Evolutionary conservation across 2,888 invertebrate species (phyloP).

Genomic region (Lepetodrilus schrolli): DNA sequence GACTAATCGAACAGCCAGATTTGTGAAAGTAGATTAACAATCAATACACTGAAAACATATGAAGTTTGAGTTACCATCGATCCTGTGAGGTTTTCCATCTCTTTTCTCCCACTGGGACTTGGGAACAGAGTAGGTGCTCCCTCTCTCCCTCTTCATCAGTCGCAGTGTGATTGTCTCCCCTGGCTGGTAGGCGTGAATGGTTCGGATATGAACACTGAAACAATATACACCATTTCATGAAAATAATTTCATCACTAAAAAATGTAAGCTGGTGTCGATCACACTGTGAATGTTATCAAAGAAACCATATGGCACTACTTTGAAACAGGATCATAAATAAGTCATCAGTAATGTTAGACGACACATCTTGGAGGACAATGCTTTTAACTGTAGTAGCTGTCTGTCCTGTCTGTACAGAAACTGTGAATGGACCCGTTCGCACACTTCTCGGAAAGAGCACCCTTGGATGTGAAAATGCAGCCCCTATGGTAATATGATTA

Average conservation of each 20-base stretch:
- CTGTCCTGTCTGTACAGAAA: too few species aligned
- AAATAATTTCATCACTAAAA: background rate
- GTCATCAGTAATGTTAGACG: too few species aligned
- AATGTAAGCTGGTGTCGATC: too few species aligned
- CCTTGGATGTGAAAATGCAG: background rate
- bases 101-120: conserved; percentile 61
- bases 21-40: too few species aligned
- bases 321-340: too few species aligned
- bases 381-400: too few species aligned
- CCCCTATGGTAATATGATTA: too few species aligned
- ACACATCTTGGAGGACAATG: too few species aligned
- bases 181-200: conserved; percentile 66
- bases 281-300: background rate
- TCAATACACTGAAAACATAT: too few species aligned
- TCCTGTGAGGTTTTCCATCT: conserved; percentile 58
- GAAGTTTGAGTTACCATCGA: conserved; percentile 68
- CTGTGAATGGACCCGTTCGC: too few species aligned
- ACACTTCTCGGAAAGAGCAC: too few species aligned
- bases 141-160: conserved; percentile 88
- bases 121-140: conserved; percentile 75
- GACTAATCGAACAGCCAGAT: too few species aligned
- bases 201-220: conserved; percentile 79
- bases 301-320: background rate
- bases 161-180: conserved; percentile 86
- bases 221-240: background rate